Base-by-base conservation (phyloP, 1,140 invertebrate species). In the Psilanteris sp. region DNA sequence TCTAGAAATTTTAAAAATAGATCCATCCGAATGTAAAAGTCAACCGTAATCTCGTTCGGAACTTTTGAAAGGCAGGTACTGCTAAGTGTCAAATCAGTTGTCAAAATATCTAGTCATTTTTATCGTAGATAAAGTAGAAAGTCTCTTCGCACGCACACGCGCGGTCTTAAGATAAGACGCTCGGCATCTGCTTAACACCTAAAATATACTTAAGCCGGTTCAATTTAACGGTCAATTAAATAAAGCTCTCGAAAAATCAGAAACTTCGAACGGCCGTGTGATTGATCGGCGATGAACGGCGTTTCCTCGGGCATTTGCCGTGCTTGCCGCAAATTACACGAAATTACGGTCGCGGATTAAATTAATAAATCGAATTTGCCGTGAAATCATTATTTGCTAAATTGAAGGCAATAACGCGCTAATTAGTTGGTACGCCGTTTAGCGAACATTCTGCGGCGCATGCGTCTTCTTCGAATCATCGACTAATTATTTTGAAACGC, bases 401-500 rank as follows among this genome's bases (percentile, higher is more conserved):
- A n/a, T 71, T 46, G 39, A 39, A 61, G 7, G 41, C 36, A 27
- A 62, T 32, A 57, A 41, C 46, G 34, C 54, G 54, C 54, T 54
- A 73, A 73, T 73, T 59, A 64, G 13, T 22, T 7, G 2, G 41
- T 31, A 2, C n/a, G n/a, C 13, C 22, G 29, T 72, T 62, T 72
- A 48, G 48, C 50, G 14, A 20, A 15, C 52, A 11, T 22, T 52
- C 46, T 59, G 39, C 32, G 7, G n/a, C 43, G 24, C 22, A 54
- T 73, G 27, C 34, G 41, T 72, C 59, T 64, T 66, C 52, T 43
- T 57, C 64, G 43, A 64, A 46, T 27, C 59, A 52, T 68, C 36
- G 20, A 13, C 50, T 77, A 77, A 77, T 77, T 77, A 72, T 54
- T 26, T 43, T 68, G 46, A 67, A 72, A 61, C 72, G 43, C 46